Evolutionary conservation across 2,888 invertebrate genomes (phyloP), one percentile per base, ranked within the genome.

Genomic region (Digitonthophagus gazella): DNA sequence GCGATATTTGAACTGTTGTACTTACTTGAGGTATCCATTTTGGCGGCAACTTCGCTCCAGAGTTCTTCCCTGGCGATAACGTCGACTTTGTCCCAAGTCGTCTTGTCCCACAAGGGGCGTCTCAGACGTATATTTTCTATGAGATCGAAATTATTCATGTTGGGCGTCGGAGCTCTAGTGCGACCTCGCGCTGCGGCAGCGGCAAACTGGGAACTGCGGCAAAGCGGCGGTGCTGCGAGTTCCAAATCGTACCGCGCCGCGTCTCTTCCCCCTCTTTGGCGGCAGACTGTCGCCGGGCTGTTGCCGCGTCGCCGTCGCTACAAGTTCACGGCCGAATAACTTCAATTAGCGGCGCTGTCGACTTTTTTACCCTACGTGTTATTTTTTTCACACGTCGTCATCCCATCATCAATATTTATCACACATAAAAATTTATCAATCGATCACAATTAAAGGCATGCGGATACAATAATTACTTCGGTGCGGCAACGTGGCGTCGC

Each of bases 21-120:
- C 74, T 75, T 73, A 75, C 76, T 74, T 57, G 74, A 63, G 61
- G 71, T 70, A 67, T 74, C 74, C 74, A 75, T 73, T 67, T 74
- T 69, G 15, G 65, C 71, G 58, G 77, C 73, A 56, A 76, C 76
- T 74, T 78, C 76, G 73, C 77, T 77, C 76, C 76, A 76, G 74
- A 81, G 78, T 75, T 78, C 77, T 75, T 80, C 75, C 73, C 74
- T 70, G 15, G 69, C 65, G 58, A 76, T 69, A 19, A 71, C 70
- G 67, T 72, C 73, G 63, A 71, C 72, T 64, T 72, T 73, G 66
- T 75, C 74, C 74, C 72, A 72, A 54, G 72, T 63, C 5, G 72
- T 57, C 66, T 72, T 74, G 67, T 75, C 75, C 76, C 76, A 76
- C 58, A 76, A 71, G 18, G 73, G 73, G 18, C 71, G 71, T 16